These are phyloP conservation scores for Tetrao urogallus DNA, from an alignment of 2,113 vertebrate species.

Conservation along the genomic window DNA sequence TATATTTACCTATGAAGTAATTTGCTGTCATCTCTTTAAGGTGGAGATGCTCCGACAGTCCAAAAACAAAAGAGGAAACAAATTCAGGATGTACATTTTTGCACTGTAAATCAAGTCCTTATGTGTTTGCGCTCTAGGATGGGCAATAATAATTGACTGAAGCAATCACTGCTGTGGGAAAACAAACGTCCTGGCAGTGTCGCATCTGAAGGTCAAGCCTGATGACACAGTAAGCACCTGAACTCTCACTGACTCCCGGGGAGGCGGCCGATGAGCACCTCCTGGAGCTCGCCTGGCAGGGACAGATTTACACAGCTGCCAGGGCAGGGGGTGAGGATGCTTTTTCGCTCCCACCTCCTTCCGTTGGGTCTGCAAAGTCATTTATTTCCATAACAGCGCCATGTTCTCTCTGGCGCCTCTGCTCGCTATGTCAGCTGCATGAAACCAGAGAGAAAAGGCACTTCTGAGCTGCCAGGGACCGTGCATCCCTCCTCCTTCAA, in stretches of 20 bases:
- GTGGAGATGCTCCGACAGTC: not conserved
- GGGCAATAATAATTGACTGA: constrained; percentile 65
- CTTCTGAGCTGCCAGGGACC: not conserved
- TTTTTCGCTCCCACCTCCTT: not conserved
- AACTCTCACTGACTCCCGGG: constrained; percentile 55
- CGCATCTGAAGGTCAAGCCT: constrained; percentile 54
- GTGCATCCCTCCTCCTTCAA: not conserved
- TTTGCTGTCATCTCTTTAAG: not conserved
- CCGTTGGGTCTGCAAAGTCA: not conserved
- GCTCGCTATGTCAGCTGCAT: not conserved
- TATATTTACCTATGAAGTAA: constrained; percentile 9
- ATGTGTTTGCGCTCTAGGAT: constrained; percentile 41
- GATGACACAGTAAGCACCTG: constrained; percentile 61
- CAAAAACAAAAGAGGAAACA: not conserved
- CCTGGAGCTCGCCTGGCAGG: not conserved
- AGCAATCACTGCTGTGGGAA: constrained; percentile 70
- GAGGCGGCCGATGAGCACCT: not conserved
- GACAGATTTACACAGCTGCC: constrained; percentile 13
- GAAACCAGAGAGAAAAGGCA: not conserved
- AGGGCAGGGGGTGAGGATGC: not conserved
- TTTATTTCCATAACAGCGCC: constrained; percentile 26
- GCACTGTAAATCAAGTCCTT: constrained; percentile 61
- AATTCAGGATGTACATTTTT: constrained; percentile 53
- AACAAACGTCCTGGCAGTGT: constrained; percentile 37
- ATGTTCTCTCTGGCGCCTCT: not conserved